phyloP scores from a whole-genome alignment of 2,113 vertebrate genomes.

The Cariama cristata region DNA sequence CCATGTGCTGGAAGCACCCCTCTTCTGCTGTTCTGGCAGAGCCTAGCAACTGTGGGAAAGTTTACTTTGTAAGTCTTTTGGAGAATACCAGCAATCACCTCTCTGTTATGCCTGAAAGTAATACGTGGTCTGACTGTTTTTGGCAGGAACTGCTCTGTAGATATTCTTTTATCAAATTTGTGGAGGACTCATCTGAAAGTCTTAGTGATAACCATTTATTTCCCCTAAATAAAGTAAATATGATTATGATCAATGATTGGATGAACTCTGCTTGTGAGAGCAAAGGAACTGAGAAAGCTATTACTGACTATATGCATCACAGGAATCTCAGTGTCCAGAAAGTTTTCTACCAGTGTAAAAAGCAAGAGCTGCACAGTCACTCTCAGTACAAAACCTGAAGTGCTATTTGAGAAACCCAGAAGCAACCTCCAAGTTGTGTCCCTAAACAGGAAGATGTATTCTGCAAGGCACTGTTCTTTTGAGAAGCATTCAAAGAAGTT shows the following conservation, averaged over 20 bases:
- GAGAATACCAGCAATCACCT: background rate
- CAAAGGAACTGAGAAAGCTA: background rate
- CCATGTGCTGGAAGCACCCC: background rate
- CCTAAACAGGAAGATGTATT: background rate
- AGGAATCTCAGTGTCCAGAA: background rate
- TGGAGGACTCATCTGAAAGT: background rate
- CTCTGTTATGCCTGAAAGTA: background rate
- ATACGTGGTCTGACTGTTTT: background rate
- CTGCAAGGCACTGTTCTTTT: background rate
- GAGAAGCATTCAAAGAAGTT: background rate
- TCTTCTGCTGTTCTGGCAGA: background rate
- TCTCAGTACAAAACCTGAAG: background rate
- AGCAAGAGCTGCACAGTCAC: background rate
- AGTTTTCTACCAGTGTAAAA: background rate
- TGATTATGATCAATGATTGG: fast-evolving
- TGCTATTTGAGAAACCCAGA: background rate
- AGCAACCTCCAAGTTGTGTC: background rate
- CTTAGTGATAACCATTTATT: background rate
- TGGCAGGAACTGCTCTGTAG: background rate
- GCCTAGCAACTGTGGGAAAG: background rate
- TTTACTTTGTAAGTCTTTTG: background rate
- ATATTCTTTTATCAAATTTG: background rate
- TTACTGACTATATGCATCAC: background rate
- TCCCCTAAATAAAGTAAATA: background rate
- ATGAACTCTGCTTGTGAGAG: background rate